Evolutionary conservation across 2,113 vertebrate species (phyloP).

Genomic region (Helogale parvula): DNA sequence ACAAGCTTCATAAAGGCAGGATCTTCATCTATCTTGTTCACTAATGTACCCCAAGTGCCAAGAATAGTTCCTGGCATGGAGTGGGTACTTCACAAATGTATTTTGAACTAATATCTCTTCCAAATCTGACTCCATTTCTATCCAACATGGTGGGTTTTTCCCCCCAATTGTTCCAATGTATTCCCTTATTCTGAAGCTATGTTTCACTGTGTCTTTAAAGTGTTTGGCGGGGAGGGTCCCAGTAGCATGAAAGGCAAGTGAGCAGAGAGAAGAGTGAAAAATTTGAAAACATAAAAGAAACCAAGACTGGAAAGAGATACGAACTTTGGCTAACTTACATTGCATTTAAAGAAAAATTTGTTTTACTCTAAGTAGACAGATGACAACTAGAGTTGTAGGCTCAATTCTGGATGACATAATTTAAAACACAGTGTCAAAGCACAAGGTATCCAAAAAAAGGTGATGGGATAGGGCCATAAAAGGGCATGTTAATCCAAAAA

Average conservation of each 20-base stretch:
- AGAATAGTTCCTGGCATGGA: neutral
- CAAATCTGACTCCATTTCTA: neutral
- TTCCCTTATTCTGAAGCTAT: neutral
- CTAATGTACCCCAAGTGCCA: neutral
- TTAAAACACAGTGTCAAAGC: neutral
- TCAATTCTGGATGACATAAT: neutral
- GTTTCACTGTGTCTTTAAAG: neutral
- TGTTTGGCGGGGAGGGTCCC: too few species aligned
- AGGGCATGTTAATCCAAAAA: neutral
- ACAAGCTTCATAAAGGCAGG: neutral
- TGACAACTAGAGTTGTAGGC: neutral
- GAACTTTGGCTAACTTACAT: neutral
- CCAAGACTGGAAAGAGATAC: neutral
- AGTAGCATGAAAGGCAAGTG: neutral
- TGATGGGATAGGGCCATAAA: neutral
- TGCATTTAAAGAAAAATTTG: neutral
- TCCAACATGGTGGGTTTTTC: neutral
- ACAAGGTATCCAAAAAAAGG: neutral
- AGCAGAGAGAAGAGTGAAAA: neutral
- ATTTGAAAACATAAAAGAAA: neutral
- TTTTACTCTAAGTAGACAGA: neutral
- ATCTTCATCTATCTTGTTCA: neutral
- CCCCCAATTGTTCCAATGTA: neutral
- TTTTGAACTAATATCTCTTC: neutral
- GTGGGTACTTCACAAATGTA: neutral